Base-by-base conservation (phyloP, 2,113 vertebrate species). In the Mesoclemmys tuberculata region DNA sequence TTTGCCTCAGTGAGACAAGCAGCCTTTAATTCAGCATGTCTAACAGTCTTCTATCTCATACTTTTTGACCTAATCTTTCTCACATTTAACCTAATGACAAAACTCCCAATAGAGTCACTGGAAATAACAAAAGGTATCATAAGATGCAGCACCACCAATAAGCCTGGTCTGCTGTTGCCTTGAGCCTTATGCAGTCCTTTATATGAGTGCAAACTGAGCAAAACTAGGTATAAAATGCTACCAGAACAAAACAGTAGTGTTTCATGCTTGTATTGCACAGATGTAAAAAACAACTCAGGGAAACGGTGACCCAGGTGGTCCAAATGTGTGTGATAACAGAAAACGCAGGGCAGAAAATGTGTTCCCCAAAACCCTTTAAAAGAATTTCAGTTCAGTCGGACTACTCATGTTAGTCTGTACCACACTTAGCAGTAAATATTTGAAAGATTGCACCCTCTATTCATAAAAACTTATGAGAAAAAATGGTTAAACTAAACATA, bases 111-210 rank as follows among this genome's bases (percentile, higher is more conserved):
- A 8, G 6, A 10, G 8, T 75, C 68, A 2, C 13, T 48, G 46
- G 11, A 14, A 56, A 77, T 48, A 48, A 0, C 2, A n/a, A 55
- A n/a, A 58, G 77, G 31, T 2, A 18, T 88, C 55, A 35, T 46
- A 9, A 85, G 58, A 71, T 12, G 26, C 0, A 0, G 21, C 9
- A 79, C 51, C 56, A 74, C 44, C 51, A 3, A 29, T 10, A 26
- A 11, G 3, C 11, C 78, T 54, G 14, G n/a, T 85, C 56, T 29
- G 26, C 26, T 56, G 55, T 55, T 77, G 22, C 13, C 24, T 22
- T 75, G 5, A n/a, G 21, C 31, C 44, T 88, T 54, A 3, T 52
- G 56, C 46, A 44, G 24, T 56, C 55, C 55, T 56, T 56, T 56
- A 56, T 26, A 26, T 56, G 26, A 26, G 26, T 27, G 55, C 26